Evolutionary conservation across 2,113 vertebrate genomes (phyloP), one percentile per base, ranked within the genome.

Genomic region (Microcebus murinus): DNA sequence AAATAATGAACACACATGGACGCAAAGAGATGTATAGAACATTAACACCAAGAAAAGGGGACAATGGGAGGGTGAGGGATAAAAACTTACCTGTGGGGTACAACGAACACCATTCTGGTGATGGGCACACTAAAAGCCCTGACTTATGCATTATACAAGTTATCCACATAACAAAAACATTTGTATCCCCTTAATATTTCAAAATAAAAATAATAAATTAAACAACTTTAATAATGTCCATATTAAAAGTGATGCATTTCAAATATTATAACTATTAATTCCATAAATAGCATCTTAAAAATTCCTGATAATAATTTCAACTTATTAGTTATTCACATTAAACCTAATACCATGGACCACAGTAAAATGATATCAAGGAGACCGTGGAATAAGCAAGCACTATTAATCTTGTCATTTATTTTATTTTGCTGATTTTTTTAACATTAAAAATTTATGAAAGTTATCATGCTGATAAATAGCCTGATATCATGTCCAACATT

Each of bases 331-430:
- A 25, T 67, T 89, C 25, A n/a, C 0, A 42, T n/a, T 81, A 27
- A 77, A 63, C 3, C 3, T 1, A 87, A 31, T 90, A 25, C 2
- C 15, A 50, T 39, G 14, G 29, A 15, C 10, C 50, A 17, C 14
- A 42, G 1, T 45, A 76, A 92, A 55, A 36, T 42, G 21, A 71
- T 4, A 45, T 65, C 61, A 65, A 39, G 8, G 27, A 65, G 45
- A 48, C 2, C 2, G 25, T 80, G 31, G 29, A 45, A 27, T 23
- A 6, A 36, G 61, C 0, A 23, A 80, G 11, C 1, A 9, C 0
- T 61, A 65, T 61, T 68, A 86, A 80, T 21, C 3, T 77, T 88
- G 25, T 10, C 6, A 27, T 83, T 45, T 68, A 63, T 71, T 61
- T 76, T 25, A 63, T 59, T 59, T 76, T 90, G 12, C 14, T 74